Percentiles rank a stretch among this genome's conserved stretches.
phyloP scores from a whole-genome alignment of 2,113 vertebrate species.

The Pao palembangensis region DNA sequence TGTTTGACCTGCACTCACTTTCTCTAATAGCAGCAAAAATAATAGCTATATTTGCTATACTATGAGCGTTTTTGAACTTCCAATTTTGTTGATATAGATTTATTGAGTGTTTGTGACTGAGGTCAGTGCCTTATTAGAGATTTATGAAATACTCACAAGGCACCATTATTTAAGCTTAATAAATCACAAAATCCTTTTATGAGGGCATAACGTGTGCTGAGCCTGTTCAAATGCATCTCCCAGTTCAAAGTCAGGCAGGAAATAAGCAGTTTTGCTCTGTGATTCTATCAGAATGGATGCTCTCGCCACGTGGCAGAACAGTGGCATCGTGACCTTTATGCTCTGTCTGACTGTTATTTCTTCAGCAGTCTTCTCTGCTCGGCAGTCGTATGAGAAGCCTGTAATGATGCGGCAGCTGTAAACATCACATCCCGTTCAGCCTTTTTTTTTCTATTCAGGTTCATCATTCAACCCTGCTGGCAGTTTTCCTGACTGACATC shows the following conservation, averaged over 20 bases:
- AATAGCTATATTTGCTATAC: constrained; percentile 54
- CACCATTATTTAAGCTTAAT: constrained; percentile 62
- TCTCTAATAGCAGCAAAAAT: constrained; percentile 58
- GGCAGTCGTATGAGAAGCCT: constrained; percentile 33
- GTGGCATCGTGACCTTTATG: constrained; percentile 14
- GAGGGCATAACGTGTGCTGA: constrained; percentile 51
- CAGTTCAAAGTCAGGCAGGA: constrained; percentile 30
- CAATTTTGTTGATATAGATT: constrained; percentile 72
- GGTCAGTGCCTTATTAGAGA: constrained; percentile 71
- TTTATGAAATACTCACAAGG: constrained; percentile 74
- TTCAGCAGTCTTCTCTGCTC: constrained; percentile 12
- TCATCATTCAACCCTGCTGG: constrained; percentile 39
- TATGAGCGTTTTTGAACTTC: constrained; percentile 58
- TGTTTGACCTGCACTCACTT: constrained; percentile 59
- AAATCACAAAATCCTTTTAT: constrained; percentile 67
- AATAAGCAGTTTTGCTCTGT: not conserved
- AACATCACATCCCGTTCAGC: constrained; percentile 36
- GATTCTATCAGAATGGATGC: constrained; percentile 29
- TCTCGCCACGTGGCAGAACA: constrained; percentile 15
- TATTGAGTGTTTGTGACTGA: constrained; percentile 71
- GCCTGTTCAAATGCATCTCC: constrained; percentile 58
- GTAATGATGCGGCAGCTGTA: constrained; percentile 47
- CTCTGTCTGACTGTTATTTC: not conserved
- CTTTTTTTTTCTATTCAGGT: constrained; percentile 33
- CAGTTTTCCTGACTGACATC: constrained; percentile 34